phyloP scores from a whole-genome alignment of 92 coral and sea anemone genomes.

The Porites rus region DNA sequence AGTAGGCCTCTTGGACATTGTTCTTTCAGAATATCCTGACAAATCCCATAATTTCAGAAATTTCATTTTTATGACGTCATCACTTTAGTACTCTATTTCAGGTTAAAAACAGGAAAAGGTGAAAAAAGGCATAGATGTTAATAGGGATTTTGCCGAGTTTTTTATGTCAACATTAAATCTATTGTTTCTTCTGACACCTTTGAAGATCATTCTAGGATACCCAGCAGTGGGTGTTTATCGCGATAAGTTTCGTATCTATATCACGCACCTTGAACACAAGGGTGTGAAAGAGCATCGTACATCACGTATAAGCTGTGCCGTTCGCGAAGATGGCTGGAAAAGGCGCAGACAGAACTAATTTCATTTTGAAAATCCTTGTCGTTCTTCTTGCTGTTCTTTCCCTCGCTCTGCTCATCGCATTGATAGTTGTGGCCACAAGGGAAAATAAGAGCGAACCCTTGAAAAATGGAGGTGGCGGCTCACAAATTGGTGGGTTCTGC shows the following conservation, averaged over 20 bases:
- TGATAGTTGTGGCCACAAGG: constrained; percentile 22
- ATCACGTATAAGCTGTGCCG: background rate
- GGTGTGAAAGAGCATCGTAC: background rate
- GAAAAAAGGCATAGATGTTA: no score
- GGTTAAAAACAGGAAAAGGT: no score
- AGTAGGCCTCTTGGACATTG: no score
- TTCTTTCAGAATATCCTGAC: no score
- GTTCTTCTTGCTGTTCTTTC: constrained; percentile 13
- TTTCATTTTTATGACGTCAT: no score
- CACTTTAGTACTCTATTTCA: no score
- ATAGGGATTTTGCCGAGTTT: no score
- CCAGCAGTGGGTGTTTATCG: background rate
- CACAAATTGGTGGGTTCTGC: background rate
- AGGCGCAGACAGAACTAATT: background rate
- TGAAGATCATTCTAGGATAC: background rate
- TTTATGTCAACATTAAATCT: background rate
- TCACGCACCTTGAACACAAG: background rate
- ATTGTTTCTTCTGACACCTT: background rate
- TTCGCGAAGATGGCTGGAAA: background rate
- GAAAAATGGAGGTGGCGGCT: background rate
- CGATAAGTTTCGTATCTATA: background rate
- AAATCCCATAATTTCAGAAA: no score
- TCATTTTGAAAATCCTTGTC: constrained; percentile 25
- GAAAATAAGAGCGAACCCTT: background rate
- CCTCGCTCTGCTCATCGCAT: constrained; percentile 22